These are phyloP conservation scores for Myotis davidii DNA, from an alignment of 2,113 vertebrate genomes.

Conservation along the genomic window DNA sequence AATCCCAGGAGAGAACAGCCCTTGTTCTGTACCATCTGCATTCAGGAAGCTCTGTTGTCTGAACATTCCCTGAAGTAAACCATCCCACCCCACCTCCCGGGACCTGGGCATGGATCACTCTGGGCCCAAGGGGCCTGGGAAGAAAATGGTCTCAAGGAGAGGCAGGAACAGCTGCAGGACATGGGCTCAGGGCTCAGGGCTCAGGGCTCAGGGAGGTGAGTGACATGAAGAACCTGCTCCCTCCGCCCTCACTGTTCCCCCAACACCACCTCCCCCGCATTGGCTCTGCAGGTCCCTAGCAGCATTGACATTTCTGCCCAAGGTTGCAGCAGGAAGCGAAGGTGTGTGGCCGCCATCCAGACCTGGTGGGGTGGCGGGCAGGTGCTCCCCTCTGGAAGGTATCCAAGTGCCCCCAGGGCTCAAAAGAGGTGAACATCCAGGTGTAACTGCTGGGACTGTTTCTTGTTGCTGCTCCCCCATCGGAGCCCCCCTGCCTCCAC, in stretches of 20 bases:
- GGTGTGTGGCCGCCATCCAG: conserved; percentile 73
- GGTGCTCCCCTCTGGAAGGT: conserved; percentile 83
- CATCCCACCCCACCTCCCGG: too few relatives aligned
- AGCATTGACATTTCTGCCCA: conserved; percentile 53
- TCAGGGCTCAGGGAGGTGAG: not conserved
- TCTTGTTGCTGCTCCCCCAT: conserved; percentile 61
- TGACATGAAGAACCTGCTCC: accelerated
- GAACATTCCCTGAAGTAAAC: not conserved
- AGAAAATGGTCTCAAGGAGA: not conserved
- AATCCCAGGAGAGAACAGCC: not conserved
- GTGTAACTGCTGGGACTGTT: conserved; percentile 74
- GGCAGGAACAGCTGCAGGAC: accelerated
- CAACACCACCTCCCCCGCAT: accelerated
- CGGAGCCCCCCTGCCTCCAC: conserved; percentile 72
- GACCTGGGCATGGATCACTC: accelerated
- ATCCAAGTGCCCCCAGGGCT: conserved; percentile 82
- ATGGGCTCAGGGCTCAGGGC: too few relatives aligned
- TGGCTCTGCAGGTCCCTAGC: not conserved
- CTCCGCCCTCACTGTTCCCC: accelerated
- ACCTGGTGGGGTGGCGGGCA: conserved; percentile 37
- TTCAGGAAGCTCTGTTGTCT: not conserved
- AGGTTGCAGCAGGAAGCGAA: conserved; percentile 70
- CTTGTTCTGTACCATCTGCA: not conserved
- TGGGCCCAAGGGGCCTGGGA: accelerated
- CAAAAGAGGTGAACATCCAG: conserved; percentile 84